A percentile compares a stretch with the other conserved stretches of the same genome.
These are phyloP conservation scores for Nothocercus nigrocapillus DNA, from an alignment of 2,113 vertebrate species.

Conservation along the genomic window DNA sequence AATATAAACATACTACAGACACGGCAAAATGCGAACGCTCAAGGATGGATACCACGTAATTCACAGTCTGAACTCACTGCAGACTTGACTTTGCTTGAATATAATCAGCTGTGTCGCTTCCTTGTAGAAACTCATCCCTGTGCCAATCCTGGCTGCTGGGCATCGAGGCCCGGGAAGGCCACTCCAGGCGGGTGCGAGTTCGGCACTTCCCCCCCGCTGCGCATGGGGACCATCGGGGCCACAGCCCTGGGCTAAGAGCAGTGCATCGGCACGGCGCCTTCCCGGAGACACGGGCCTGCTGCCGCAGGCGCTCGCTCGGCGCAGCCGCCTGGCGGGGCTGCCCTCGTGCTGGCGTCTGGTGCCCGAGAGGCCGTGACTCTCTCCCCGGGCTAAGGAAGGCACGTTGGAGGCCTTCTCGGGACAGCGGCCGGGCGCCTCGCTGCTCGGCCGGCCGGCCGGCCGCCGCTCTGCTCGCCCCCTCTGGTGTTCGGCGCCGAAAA, in stretches of 20 bases:
- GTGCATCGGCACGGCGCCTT: not conserved
- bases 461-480: too few species aligned
- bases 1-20: not conserved
- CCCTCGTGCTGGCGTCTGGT: not conserved
- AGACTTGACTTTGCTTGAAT: not conserved
- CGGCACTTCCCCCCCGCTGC: fast-evolving
- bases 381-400: not conserved
- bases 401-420: fast-evolving
- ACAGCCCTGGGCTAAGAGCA: not conserved
- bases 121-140: not conserved
- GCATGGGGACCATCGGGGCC: not conserved
- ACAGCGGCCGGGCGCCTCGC: fast-evolving
- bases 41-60: not conserved
- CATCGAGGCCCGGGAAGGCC: not conserved
- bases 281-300: not conserved
- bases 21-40: not conserved
- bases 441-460: not conserved
- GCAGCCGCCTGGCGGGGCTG: not conserved
- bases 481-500: too few species aligned
- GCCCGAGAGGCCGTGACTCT: not conserved
- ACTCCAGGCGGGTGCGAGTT: not conserved
- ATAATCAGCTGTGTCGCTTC: not conserved
- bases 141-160: not conserved
- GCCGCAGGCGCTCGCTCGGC: not conserved
- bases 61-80: not conserved